phyloP scores from a whole-genome alignment of 1,140 invertebrate genomes.

The Aphaenogaster rudis region DNA sequence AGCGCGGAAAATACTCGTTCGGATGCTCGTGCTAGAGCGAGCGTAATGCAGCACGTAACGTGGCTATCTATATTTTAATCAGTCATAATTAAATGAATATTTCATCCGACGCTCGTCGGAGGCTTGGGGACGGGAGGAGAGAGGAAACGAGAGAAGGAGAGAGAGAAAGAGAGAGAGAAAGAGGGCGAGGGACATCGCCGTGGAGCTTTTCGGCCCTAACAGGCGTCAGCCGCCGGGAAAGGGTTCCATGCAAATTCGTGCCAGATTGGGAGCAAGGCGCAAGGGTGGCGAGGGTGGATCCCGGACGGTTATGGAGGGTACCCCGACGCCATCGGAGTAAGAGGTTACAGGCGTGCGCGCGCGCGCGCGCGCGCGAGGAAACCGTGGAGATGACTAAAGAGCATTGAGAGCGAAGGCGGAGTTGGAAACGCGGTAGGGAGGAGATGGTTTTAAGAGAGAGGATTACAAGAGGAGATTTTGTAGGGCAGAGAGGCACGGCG shows the following conservation, averaged over 20 bases:
- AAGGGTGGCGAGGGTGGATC: slow-evolving; percentile 59
- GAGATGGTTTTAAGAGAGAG: slow-evolving; percentile 66
- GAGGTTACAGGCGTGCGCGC: slow-evolving; percentile 50
- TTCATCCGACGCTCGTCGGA: slow-evolving; percentile 78
- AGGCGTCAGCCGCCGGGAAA: slow-evolving; percentile 69
- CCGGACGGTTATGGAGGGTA: slow-evolving; percentile 50
- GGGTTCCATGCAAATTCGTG: slow-evolving; percentile 82
- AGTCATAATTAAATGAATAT: slow-evolving; percentile 85
- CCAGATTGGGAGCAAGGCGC: slow-evolving; percentile 75
- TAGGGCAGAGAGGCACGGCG: slow-evolving; percentile 36
- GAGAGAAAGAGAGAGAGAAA: neutral
- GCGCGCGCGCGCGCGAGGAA: slow-evolving; percentile 14
- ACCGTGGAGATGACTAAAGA: slow-evolving; percentile 56
- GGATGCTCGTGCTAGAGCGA: slow-evolving; percentile 54
- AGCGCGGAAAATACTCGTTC: slow-evolving; percentile 23
- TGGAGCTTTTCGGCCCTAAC: slow-evolving; percentile 72
- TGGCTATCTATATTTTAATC: slow-evolving; percentile 84
- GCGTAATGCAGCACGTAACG: slow-evolving; percentile 81
- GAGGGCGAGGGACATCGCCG: slow-evolving; percentile 11
- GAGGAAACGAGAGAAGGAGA: neutral
- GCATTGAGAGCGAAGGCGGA: slow-evolving; percentile 55
- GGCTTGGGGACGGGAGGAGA: slow-evolving; percentile 18
- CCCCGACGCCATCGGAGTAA: slow-evolving; percentile 52
- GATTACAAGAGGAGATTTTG: slow-evolving; percentile 61
- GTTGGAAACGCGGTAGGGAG: slow-evolving; percentile 52